A percentile compares a stretch with the other conserved stretches of the same genome.
These are phyloP conservation scores for Xenopus tropicalis DNA, from an alignment of 2,113 vertebrate species.

Conservation along the genomic window UCB_Xtro_10.0 CM004446.2:109192001-109192500, in stretches of 20 bases:
- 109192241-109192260: not conserved
- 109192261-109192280: no score
- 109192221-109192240: no score
- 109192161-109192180: constrained; percentile 34
- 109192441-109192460: no score
- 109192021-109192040: constrained; percentile 89
- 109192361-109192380: no score
- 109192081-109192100: constrained; percentile 65
- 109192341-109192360: not conserved
- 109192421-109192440: no score
- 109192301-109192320: no score
- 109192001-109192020: constrained; percentile 91
- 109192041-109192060: constrained; percentile 86
- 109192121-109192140: constrained; percentile 64
- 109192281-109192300: no score
- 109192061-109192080: constrained; percentile 71
- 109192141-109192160: constrained; percentile 54
- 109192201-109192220: constrained; percentile 26
- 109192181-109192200: constrained; percentile 35
- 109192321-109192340: no score
- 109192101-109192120: constrained; percentile 57
- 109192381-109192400: no score
- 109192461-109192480: no score
- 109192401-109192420: no score
- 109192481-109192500: no score